phyloP scores from a whole-genome alignment of 2,888 invertebrate species.

The Trissolcus brochymenae region DNA sequence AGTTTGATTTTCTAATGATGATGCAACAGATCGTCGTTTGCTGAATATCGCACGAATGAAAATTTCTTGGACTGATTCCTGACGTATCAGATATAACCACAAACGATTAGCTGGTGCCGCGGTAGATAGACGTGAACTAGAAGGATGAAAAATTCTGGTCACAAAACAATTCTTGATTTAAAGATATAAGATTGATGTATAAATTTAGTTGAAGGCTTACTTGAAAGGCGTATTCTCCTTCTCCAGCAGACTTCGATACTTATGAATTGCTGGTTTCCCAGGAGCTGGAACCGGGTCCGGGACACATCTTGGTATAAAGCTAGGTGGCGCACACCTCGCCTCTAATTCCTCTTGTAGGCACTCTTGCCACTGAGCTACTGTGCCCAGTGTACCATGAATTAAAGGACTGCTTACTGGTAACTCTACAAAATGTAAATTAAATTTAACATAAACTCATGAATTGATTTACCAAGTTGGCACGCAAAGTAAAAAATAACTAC shows the following conservation, averaged over 20 bases:
- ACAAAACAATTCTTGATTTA: not conserved
- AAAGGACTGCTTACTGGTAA: constrained; percentile 95
- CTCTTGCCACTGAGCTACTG: constrained; percentile 93
- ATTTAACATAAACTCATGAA: not conserved
- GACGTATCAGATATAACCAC: constrained; percentile 95
- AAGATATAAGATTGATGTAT: not conserved
- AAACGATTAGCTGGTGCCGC: constrained; percentile 88
- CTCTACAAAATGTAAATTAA: constrained; percentile 79
- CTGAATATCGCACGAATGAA: constrained; percentile 97
- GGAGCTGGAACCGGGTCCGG: constrained; percentile 82
- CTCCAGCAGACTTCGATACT: constrained; percentile 93
- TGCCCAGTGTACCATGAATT: constrained; percentile 91
- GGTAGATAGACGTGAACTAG: constrained; percentile 81
- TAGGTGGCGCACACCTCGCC: constrained; percentile 85
- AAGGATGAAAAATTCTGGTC: constrained; percentile 2
- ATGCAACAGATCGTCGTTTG: constrained; percentile 81
- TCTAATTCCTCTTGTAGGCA: constrained; percentile 86
- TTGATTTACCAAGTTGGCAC: not conserved
- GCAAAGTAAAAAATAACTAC: constrained; percentile 75
- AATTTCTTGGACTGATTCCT: constrained; percentile 94
- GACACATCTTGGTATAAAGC: constrained; percentile 94
- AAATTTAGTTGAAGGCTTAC: constrained; percentile 75
- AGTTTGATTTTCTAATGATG: constrained; percentile 77
- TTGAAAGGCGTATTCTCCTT: constrained; percentile 96
- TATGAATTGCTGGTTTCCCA: constrained; percentile 89